phyloP scores from a whole-genome alignment of 2,113 vertebrate genomes.

The Phylloscopus trochiloides region DNA sequence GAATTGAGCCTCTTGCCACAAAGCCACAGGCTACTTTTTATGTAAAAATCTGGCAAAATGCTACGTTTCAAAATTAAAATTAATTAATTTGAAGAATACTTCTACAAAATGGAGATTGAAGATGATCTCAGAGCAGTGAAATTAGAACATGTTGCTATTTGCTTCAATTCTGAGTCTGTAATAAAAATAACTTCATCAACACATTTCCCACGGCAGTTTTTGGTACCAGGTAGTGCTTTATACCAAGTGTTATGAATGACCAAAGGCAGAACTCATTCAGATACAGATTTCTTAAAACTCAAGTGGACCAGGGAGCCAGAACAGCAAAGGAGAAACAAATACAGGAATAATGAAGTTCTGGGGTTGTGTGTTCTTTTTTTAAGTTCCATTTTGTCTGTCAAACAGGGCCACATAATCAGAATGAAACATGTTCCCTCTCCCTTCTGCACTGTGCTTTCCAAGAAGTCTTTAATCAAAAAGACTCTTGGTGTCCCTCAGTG shows the following conservation, averaged over 20 bases:
- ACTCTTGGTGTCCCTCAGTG: not conserved
- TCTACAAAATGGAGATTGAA: not conserved
- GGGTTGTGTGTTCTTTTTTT: not conserved
- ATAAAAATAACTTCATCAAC: not conserved
- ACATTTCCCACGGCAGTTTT: not conserved
- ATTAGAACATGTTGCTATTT: not conserved
- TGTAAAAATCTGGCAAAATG: not conserved
- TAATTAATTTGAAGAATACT: not conserved
- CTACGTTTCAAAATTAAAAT: not conserved
- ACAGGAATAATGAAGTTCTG: not conserved
- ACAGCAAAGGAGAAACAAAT: not conserved
- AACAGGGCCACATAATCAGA: not conserved
- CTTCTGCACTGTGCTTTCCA: not conserved
- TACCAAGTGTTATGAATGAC: not conserved
- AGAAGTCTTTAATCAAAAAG: not conserved
- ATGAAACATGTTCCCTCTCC: not conserved
- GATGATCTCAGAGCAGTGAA: not conserved
- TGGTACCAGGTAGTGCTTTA: not conserved
- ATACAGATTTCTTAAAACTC: slow-evolving; percentile 71
- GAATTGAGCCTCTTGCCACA: not conserved
- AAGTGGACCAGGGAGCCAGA: slow-evolving; percentile 74
- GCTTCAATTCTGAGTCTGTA: not conserved
- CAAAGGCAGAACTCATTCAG: slow-evolving; percentile 68
- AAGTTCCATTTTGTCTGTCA: not conserved
- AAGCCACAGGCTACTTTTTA: not conserved